Evolutionary conservation across 2,113 vertebrate genomes (phyloP).

Genomic region (Cynoglossus semilaevis): DNA sequence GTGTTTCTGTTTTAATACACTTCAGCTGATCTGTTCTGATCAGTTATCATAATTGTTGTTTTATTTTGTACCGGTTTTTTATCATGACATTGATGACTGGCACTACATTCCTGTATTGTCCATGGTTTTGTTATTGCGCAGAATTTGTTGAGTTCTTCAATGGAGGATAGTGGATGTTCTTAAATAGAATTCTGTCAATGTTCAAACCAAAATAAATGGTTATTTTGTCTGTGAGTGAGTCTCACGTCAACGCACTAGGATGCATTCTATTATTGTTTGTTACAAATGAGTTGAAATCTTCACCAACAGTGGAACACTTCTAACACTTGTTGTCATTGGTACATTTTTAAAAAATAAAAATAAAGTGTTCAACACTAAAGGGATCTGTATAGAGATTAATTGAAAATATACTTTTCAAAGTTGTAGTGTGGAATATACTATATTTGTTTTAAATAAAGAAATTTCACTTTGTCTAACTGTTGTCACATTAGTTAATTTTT

Average conservation of each 20-base stretch:
- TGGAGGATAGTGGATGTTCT: conserved; percentile 9
- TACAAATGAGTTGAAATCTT: conserved; percentile 5
- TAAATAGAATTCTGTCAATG: conserved; percentile 9
- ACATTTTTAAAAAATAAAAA: conserved; percentile 21
- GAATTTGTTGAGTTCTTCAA: conserved; percentile 34
- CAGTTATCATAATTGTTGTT: conserved; percentile 6
- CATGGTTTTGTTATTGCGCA: conserved; percentile 33
- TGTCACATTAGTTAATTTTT: too few relatives aligned
- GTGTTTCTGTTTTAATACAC: conserved; percentile 24
- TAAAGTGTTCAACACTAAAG: conserved; percentile 68
- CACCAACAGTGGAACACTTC: conserved; percentile 1
- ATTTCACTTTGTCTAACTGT: conserved; percentile 11
- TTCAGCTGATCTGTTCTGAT: conserved; percentile 4
- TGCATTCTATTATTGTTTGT: conserved; percentile 20
- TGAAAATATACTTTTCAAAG: conserved; percentile 44
- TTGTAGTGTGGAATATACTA: conserved; percentile 70
- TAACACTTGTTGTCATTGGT: conserved; percentile 20
- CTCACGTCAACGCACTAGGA: conserved; percentile 1
- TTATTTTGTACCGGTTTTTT: conserved; percentile 36
- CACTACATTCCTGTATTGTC: conserved; percentile 70
- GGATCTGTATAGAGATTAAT: conserved; percentile 44
- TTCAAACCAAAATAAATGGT: conserved; percentile 24
- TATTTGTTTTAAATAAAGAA: conserved; percentile 67
- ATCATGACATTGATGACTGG: conserved; percentile 29
- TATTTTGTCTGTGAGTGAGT: conserved; percentile 7